Percentiles rank a stretch among this genome's conserved stretches.
These are phyloP conservation scores for Euclidia mi DNA, from an alignment of 2,888 invertebrate species.

Conservation along the genomic window DNA sequence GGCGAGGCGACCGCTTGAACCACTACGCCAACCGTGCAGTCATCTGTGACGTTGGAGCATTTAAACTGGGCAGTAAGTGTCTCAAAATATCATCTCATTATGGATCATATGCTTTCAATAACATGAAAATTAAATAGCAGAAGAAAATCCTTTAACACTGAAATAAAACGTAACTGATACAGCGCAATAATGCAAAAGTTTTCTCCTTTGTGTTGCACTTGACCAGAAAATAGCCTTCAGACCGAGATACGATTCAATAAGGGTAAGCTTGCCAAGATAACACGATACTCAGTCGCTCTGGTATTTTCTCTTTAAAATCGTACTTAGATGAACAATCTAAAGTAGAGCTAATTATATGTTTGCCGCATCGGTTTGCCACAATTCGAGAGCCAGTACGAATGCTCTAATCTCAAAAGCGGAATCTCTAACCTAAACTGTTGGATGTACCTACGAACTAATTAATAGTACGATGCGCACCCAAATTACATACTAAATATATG, in stretches of 20 bases:
- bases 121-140: too few relatives aligned
- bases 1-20: too few relatives aligned
- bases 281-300: slow-evolving; percentile 18
- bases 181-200: slow-evolving; percentile 34
- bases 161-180: background rate
- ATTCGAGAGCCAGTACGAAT: slow-evolving; percentile 14
- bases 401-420: slow-evolving; percentile 26
- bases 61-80: too few relatives aligned
- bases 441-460: slow-evolving; percentile 32
- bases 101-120: too few relatives aligned
- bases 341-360: slow-evolving; percentile 27
- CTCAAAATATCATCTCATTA: too few relatives aligned
- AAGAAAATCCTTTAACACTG: too few relatives aligned
- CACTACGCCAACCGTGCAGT: too few relatives aligned
- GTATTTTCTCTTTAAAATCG: slow-evolving; percentile 28
- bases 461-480: slow-evolving; percentile 28
- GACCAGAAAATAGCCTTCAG: slow-evolving; percentile 37
- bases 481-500: too few relatives aligned
- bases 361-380: slow-evolving; percentile 19
- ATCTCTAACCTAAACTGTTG: slow-evolving; percentile 25
- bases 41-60: too few relatives aligned
- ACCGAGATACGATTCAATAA: slow-evolving; percentile 36
- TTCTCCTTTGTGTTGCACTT: slow-evolving; percentile 27
- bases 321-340: slow-evolving; percentile 18
- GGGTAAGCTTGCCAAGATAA: slow-evolving; percentile 33